Evolutionary conservation across 2,888 invertebrate species (phyloP).

Genomic region (Cephus pulcher): DNA sequence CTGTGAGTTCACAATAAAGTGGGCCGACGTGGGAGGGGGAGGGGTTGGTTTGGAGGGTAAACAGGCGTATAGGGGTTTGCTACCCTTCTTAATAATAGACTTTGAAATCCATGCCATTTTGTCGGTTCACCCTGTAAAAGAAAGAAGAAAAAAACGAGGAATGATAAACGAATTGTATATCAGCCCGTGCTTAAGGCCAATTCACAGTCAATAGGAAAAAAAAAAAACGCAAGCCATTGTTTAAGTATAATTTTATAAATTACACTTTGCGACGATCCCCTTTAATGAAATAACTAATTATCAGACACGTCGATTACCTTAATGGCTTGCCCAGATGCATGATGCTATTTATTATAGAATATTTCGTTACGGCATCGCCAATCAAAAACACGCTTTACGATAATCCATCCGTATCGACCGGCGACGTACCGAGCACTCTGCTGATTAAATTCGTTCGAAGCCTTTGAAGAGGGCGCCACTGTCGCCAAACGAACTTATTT

Average conservation of each 20-base stretch:
- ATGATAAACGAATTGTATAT: not conserved
- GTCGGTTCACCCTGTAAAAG: constrained; percentile 37
- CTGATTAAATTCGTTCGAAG: constrained; percentile 2
- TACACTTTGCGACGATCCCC: not conserved
- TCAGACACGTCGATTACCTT: not conserved
- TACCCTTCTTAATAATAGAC: constrained; percentile 53
- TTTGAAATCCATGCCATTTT: constrained; percentile 54
- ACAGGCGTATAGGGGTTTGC: not conserved
- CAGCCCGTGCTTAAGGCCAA: not conserved
- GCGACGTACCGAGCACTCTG: not conserved
- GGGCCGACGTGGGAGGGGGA: not conserved
- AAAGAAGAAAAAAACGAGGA: not conserved
- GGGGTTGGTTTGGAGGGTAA: not conserved
- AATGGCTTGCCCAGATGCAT: not conserved
- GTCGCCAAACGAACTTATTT: not conserved
- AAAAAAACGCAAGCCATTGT: not conserved
- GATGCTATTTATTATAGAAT: not conserved
- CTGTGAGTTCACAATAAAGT: not conserved
- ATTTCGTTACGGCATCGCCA: not conserved
- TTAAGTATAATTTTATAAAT: not conserved
- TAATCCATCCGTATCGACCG: not conserved
- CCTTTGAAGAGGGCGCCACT: not conserved
- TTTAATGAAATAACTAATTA: not conserved
- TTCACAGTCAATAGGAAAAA: not conserved
- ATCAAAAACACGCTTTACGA: not conserved